These are phyloP conservation scores for Micropoecilia bifurca DNA, from an alignment of 2,797 vertebrate genomes.

Conservation along the genomic window DNA sequence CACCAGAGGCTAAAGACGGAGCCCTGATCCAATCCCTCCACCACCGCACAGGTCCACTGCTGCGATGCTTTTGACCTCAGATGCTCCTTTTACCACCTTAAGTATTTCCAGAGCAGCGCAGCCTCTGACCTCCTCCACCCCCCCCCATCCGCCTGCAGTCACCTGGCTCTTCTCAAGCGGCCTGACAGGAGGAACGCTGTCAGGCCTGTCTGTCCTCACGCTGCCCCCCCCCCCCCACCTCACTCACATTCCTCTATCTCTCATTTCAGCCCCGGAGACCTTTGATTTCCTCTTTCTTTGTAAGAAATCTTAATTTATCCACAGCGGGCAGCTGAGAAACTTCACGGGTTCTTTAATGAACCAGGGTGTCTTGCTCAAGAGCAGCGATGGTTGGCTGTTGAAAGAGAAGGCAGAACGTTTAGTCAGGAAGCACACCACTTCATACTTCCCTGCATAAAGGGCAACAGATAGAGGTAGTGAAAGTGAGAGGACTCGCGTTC, in stretches of 20 bases:
- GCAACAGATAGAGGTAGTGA: slow-evolving; percentile 3
- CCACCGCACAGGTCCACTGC: slow-evolving; percentile 36
- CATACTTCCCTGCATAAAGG: not conserved
- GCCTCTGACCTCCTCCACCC: slow-evolving; percentile 49
- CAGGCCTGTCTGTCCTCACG: slow-evolving; percentile 63
- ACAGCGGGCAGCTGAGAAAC: not conserved
- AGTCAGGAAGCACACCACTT: not conserved
- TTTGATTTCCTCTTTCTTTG: slow-evolving; percentile 49
- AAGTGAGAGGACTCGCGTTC: not conserved
- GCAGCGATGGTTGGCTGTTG: slow-evolving; percentile 15
- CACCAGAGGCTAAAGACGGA: slow-evolving; percentile 15
- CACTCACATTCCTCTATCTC: slow-evolving; percentile 67
- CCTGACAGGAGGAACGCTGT: slow-evolving; percentile 59
- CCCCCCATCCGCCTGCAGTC: slow-evolving; percentile 30
- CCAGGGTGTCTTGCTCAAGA: slow-evolving; percentile 21
- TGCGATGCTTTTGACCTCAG: slow-evolving; percentile 63
- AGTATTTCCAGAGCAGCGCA: slow-evolving; percentile 67
- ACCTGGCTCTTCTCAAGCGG: slow-evolving; percentile 70
- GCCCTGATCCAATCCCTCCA: slow-evolving; percentile 40
- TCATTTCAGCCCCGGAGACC: slow-evolving; percentile 54
- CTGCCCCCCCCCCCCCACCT: slow-evolving; percentile 21
- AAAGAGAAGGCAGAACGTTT: slow-evolving; percentile 13
- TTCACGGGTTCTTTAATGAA: not conserved
- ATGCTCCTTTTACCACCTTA: slow-evolving; percentile 56
- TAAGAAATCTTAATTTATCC: slow-evolving; percentile 33